These are phyloP conservation scores for Prolemur simus DNA, from an alignment of 2,113 vertebrate species.

Conservation along the genomic window DNA sequence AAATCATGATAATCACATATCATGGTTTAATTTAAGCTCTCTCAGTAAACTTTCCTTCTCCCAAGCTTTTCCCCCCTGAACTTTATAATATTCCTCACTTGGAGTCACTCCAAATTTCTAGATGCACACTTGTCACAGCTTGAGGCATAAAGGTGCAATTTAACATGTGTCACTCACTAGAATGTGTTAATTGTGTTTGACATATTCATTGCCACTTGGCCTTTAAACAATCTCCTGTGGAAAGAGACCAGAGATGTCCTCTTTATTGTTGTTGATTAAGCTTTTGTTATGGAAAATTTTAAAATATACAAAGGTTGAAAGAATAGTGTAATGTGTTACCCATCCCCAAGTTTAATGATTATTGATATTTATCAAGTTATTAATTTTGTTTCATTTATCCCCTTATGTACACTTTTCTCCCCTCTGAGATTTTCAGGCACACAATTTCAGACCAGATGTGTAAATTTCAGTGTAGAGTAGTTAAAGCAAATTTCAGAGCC, in stretches of 20 bases:
- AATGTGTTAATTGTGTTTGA: constrained; percentile 1
- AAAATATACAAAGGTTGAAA: constrained; percentile 4
- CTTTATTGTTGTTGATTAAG: background rate
- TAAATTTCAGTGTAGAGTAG: background rate
- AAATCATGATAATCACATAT: too few relatives aligned
- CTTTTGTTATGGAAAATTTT: background rate
- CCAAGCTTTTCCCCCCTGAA: background rate
- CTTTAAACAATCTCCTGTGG: background rate
- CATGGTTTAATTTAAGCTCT: background rate
- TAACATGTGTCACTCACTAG: background rate
- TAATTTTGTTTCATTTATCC: background rate
- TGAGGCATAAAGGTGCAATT: background rate
- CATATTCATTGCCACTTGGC: background rate
- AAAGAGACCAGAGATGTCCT: background rate
- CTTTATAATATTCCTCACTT: background rate
- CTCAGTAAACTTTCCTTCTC: background rate
- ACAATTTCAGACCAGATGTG: background rate
- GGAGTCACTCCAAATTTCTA: background rate
- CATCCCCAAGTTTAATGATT: background rate
- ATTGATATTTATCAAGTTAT: background rate
- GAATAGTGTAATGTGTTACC: background rate
- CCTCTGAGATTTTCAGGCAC: background rate
- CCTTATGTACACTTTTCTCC: background rate
- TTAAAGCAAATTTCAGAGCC: background rate
- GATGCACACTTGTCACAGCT: background rate